Evolutionary conservation across 2,797 vertebrate genomes (phyloP).

Genomic region (Chrysocyon brachyurus): DNA sequence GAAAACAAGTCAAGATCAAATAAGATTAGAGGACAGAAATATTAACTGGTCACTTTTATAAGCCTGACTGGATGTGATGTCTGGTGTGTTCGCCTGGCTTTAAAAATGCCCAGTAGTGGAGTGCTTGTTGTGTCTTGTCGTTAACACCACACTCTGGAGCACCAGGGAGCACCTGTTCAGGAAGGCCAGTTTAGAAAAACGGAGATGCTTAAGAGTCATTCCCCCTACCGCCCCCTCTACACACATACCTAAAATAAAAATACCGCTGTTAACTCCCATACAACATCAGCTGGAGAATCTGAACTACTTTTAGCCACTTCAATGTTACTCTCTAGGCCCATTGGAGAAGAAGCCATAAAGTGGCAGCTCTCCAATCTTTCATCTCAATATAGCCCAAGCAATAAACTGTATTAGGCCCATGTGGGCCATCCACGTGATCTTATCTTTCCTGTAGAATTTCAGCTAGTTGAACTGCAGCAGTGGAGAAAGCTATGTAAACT

Average conservation of each 20-base stretch:
- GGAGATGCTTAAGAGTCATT: not conserved
- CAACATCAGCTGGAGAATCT: not conserved
- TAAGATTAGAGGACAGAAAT: not conserved
- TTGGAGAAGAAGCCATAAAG: not conserved
- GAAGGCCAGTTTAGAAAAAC: not conserved
- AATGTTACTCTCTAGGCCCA: not conserved
- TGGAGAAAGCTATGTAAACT: not conserved
- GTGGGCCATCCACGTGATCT: not conserved
- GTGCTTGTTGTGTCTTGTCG: not conserved
- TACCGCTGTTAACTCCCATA: not conserved
- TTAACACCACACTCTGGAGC: fast-evolving
- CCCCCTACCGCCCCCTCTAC: not conserved
- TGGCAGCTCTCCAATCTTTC: not conserved
- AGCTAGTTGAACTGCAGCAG: not conserved
- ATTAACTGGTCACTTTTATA: not conserved
- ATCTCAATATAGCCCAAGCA: not conserved
- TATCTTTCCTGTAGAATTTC: not conserved
- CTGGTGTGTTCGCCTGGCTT: not conserved
- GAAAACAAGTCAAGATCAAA: not conserved
- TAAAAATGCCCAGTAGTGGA: not conserved
- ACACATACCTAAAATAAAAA: not conserved
- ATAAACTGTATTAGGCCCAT: fast-evolving
- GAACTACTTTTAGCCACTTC: not conserved
- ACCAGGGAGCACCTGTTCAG: not conserved
- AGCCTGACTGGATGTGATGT: not conserved